Evolutionary conservation across 2,888 invertebrate genomes (phyloP).

Genomic region (Lampropteryx suffumata): DNA sequence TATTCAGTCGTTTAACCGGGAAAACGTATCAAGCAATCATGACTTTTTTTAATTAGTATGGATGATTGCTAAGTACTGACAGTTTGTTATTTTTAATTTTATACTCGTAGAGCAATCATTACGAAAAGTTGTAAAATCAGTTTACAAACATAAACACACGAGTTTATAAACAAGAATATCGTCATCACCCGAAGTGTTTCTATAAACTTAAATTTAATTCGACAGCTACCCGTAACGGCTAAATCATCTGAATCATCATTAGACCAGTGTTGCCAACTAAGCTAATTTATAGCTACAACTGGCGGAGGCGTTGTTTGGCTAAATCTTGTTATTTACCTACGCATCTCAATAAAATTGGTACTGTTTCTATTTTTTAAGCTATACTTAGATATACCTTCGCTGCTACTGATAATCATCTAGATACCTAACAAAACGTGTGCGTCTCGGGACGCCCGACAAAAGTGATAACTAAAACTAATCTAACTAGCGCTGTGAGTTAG

Average conservation of each 20-base stretch:
- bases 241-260: conserved; percentile 10
- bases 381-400: no score
- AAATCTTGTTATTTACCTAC: conserved; percentile 1
- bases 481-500: no score
- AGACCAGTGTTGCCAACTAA: conserved; percentile 13
- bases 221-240: conserved; percentile 7
- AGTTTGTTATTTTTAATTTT: no score
- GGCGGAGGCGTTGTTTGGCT: conserved; percentile 4
- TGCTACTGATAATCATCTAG: no score
- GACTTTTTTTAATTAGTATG: no score
- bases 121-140: conserved; percentile 9
- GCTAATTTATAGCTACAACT: conserved; percentile 8
- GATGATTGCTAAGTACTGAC: no score
- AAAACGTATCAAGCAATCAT: no score
- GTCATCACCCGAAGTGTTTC: conserved; percentile 11
- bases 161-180: conserved; percentile 9
- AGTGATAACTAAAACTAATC: no score
- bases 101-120: background rate
- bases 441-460: no score
- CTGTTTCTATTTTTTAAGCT: background rate
- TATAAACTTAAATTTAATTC: conserved; percentile 9
- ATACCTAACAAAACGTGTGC: no score
- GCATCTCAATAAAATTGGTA: conserved; percentile 2
- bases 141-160: conserved; percentile 5
- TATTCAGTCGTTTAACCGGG: no score